phyloP scores from a whole-genome alignment of 2,888 invertebrate species.

The Platypus cylindrus region DNA sequence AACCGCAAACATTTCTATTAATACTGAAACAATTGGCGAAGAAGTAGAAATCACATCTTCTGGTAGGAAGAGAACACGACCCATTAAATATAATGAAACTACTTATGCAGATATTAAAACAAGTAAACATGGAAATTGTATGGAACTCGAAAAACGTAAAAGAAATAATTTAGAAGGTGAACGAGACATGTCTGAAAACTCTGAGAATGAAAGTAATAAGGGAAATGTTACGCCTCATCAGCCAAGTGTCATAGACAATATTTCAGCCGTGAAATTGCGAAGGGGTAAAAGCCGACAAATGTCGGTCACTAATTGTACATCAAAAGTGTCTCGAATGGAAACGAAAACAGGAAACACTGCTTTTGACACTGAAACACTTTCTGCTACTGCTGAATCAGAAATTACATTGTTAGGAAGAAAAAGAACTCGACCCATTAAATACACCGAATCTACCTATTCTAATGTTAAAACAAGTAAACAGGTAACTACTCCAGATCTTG shows the following conservation, averaged over 20 bases:
- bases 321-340: constrained; percentile 31
- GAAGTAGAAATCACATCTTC: constrained; percentile 48
- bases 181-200: constrained; percentile 26
- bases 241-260: constrained; percentile 45
- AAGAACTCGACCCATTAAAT: constrained; percentile 50
- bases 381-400: constrained; percentile 34
- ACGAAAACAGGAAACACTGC: constrained; percentile 14
- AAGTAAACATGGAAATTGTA: constrained; percentile 17
- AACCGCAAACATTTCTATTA: constrained; percentile 11
- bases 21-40: constrained; percentile 27
- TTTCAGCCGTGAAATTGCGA: constrained; percentile 40
- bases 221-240: constrained; percentile 19
- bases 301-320: constrained; percentile 20
- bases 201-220: constrained; percentile 25
- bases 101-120: constrained; percentile 40
- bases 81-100: constrained; percentile 51
- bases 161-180: constrained; percentile 18
- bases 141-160: constrained; percentile 28
- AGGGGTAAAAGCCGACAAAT: constrained; percentile 31
- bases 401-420: constrained; percentile 51
- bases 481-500: too few species aligned
- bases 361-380: constrained; percentile 23
- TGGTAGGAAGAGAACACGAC: constrained; percentile 48
- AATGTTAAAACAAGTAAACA: too few species aligned
- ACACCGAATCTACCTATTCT: constrained; percentile 21